A percentile compares a stretch with the other conserved stretches of the same genome.
Conservation (phyloP, 2,888 invertebrate species). For the Eupithecia inturbata region DNA sequence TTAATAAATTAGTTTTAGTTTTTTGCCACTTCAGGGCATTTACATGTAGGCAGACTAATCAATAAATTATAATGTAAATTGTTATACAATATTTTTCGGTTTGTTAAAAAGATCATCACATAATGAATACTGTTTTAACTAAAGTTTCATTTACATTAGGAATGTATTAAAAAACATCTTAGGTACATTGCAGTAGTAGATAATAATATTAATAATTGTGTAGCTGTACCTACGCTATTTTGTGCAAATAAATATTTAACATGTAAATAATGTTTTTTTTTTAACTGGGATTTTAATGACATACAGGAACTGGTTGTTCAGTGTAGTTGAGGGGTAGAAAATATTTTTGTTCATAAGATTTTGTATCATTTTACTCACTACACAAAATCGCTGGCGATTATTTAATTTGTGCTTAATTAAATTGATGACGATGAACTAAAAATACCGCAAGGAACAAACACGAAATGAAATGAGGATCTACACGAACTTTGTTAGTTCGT, state of each 20-base stretch:
- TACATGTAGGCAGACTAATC: background rate
- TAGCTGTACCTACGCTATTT: no score
- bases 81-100: constrained; percentile 44
- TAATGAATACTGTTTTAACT: constrained; percentile 54
- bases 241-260: background rate
- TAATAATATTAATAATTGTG: background rate
- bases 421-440: background rate
- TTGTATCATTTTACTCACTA: background rate
- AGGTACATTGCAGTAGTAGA: background rate
- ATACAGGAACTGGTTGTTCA: background rate
- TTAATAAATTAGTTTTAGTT: background rate
- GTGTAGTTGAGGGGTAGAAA: background rate
- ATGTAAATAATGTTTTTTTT: background rate
- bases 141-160: constrained; percentile 29
- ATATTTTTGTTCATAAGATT: background rate
- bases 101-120: constrained; percentile 48
- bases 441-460: background rate
- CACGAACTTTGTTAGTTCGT: no score
- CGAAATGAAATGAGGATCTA: background rate
- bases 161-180: constrained; percentile 18
- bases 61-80: constrained; percentile 43
- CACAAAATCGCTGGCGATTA: background rate
- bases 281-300: background rate
- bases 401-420: background rate
- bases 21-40: background rate